phyloP scores from a whole-genome alignment of 1,140 invertebrate genomes.

The Chironomus striatipennis region DNA sequence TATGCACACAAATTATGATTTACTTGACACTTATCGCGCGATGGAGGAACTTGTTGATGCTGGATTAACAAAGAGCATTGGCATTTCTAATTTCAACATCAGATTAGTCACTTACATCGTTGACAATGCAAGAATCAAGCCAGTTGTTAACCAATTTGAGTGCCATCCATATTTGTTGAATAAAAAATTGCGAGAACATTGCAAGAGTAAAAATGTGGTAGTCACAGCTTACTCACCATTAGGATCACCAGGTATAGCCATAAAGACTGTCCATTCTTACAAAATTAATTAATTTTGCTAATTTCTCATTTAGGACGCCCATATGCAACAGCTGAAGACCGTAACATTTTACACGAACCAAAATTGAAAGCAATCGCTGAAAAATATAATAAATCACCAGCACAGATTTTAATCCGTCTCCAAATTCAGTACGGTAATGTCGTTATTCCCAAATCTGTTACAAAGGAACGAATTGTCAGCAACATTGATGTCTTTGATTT shows the following conservation, averaged over 20 bases:
- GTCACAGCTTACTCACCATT: slow-evolving; percentile 73
- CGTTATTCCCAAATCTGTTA: slow-evolving; percentile 72
- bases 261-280: background rate
- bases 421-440: slow-evolving; percentile 55
- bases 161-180: slow-evolving; percentile 69
- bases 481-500: slow-evolving; percentile 71
- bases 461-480: slow-evolving; percentile 54
- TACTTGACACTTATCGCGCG: slow-evolving; percentile 71
- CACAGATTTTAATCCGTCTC: slow-evolving; percentile 55
- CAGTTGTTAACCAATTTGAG: slow-evolving; percentile 68
- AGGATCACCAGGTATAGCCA: slow-evolving; percentile 51
- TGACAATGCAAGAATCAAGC: slow-evolving; percentile 55
- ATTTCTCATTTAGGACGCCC: slow-evolving; percentile 43
- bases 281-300: background rate
- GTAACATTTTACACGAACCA: slow-evolving; percentile 51
- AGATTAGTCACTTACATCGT: slow-evolving; percentile 65
- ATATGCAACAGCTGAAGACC: slow-evolving; percentile 64
- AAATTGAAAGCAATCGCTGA: slow-evolving; percentile 48
- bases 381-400: slow-evolving; percentile 55
- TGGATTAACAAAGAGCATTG: slow-evolving; percentile 65
- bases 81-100: slow-evolving; percentile 77
- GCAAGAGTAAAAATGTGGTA: slow-evolving; percentile 51
- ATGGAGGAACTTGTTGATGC: slow-evolving; percentile 63
- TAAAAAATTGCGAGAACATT: slow-evolving; percentile 56
- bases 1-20: slow-evolving; percentile 55